A percentile compares a stretch with the other conserved stretches of the same genome.
Evolutionary conservation across 2,888 invertebrate genomes (phyloP).

Genomic region (Cetonia aurata): DNA sequence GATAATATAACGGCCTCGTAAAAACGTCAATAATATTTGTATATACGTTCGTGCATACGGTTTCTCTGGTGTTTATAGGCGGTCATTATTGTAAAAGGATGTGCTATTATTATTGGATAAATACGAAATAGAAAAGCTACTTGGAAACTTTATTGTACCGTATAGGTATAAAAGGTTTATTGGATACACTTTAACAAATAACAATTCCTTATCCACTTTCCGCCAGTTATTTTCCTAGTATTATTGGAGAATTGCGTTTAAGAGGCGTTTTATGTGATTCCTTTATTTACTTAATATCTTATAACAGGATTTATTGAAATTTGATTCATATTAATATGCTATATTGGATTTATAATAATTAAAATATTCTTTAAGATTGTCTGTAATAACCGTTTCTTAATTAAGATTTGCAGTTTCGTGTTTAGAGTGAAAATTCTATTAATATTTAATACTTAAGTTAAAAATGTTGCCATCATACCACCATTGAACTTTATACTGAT

Average conservation of each 20-base stretch:
- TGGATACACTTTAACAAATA: constrained; percentile 32
- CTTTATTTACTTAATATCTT: too few species aligned
- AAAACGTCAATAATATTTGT: constrained; percentile 51
- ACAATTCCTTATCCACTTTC: neutral
- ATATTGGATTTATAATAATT: too few species aligned
- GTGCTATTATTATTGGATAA: constrained; percentile 35
- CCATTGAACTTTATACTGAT: too few species aligned
- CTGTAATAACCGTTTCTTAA: too few species aligned
- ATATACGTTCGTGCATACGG: constrained; percentile 35
- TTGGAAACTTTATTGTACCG: constrained; percentile 24
- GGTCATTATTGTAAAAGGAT: constrained; percentile 39
- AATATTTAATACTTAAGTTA: too few species aligned
- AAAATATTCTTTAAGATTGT: too few species aligned
- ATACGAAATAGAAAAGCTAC: constrained; percentile 31
- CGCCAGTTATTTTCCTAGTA: neutral
- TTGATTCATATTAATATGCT: too few species aligned
- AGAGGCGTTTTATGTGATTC: neutral
- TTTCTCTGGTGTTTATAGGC: constrained; percentile 35
- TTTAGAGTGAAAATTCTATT: too few species aligned
- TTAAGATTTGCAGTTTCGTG: too few species aligned
- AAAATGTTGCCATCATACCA: too few species aligned
- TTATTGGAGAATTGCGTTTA: neutral
- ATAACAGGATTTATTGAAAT: too few species aligned
- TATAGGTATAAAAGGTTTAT: constrained; percentile 31
- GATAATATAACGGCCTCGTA: constrained; percentile 63